Evolutionary conservation across 1,140 invertebrate genomes (phyloP), one percentile per base, ranked within the genome.

Genomic region (Danaus melanippus): DNA sequence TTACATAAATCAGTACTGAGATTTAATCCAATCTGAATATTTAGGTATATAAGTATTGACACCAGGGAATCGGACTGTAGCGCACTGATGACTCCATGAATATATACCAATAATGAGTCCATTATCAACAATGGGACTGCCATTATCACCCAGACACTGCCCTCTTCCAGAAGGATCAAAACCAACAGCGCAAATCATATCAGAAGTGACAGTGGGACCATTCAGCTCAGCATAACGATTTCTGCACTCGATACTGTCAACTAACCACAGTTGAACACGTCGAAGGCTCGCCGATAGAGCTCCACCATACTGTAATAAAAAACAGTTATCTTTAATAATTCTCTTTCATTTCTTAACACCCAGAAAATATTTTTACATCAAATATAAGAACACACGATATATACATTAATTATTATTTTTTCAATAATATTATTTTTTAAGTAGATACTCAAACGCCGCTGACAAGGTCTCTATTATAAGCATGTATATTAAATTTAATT

Each of bases 51-150:
- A 67, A 0, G 89, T 87, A 63, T 90, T 90, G n/a, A 90, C 82
- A 5, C 89, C 89, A 2, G 89, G 89, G 57, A 72, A 89, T 1
- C 61, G 56, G 2, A 75, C 60, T 2, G 72, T 62, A 1, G 79
- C 91, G 56, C 91, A 92, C 8, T 87, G 76, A 6, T 87, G 71
- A 8, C 88, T 84, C 87, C 88, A 91, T 0, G 90, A 91, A 3
- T 88, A 87, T 9, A 92, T 77, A 21, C 91, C 91, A 2, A 87
- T 80, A 40, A 84, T 63, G 7, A 88, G 74, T 11, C 76, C 74
- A 11, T 88, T 81, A 60, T 89, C 89, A 8, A 90, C 70, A 8
- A 92, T 64, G 2, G 91, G 91, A 9, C 91, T 91, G 2, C 91
- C 91, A 1, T 87, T 89, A 66, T 92, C 91, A 21, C 90, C 90